Base-by-base conservation (phyloP, 53 echinoderm and acorn worm genomes). In the Paracentrotus lividus region DNA sequence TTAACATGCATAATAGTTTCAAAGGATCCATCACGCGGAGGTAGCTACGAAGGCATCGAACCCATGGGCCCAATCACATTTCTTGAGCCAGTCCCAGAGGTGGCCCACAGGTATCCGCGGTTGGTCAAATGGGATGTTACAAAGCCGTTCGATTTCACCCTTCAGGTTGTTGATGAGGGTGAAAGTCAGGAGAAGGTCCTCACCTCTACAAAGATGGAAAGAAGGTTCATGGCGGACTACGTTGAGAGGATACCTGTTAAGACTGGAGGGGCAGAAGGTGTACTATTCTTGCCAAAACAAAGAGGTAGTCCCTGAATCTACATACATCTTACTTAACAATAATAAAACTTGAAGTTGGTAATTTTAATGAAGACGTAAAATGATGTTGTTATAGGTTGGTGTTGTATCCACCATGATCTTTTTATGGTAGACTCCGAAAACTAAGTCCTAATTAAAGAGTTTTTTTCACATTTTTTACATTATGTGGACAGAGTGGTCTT, bases 41-140 rank as follows among this genome's bases (percentile, higher is more conserved):
- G 90, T 24, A 90, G 90, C 47, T 91, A 34, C 29, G 29, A 54
- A 88, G 96, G 96, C 10, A 29, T 58, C 49, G 88, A 94, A 67
- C 93, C 96, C 16, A 94, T 96, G 96, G 96, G 96, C 77, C 64
- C 94, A 21, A 84, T 96, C 43, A 92, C 88, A 88, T 66, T 89
- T 75, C 72, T 94, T 93, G 33, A 87, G 21, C 95, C 94, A 4
- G 94, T 68, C 33, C 94, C 78, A 92, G 81, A 85, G 84, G 72
- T 91, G 54, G 90, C 66, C 12, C 90, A 90, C 67, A 90, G 47
- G n/a, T 65, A 90, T 20, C 90, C 60, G 53, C 95, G 96, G 12
- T 92, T 72, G 51, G 53, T 94, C 49, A 87, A 81, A 66, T 90
- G 60, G 45, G 96, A 96, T 58, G 93, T 94, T 29, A 95, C 95